Conservation (phyloP, 64 coral and sea anemone species). For the Cladopsammia gracilis region DNA sequence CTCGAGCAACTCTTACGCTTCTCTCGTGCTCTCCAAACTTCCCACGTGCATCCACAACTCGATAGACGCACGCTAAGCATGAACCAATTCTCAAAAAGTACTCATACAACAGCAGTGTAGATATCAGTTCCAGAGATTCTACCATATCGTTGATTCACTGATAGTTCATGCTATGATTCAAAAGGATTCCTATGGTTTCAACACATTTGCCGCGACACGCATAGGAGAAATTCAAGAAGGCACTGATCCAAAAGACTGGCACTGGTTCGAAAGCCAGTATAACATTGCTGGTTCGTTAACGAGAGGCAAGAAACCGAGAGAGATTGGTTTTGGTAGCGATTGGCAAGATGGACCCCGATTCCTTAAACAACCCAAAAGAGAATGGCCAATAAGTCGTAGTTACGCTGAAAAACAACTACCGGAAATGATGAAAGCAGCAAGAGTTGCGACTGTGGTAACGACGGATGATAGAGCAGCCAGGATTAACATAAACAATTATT, state of each 20-base stretch:
- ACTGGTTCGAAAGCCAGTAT: constrained; percentile 16
- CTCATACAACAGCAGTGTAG: neutral
- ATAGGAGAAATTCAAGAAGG: constrained; percentile 47
- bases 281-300: constrained; percentile 46
- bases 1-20: too few relatives aligned
- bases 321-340: constrained; percentile 1
- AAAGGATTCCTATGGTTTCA: too few relatives aligned
- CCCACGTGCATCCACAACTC: too few relatives aligned
- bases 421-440: neutral
- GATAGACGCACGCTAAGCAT: too few relatives aligned
- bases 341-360: constrained; percentile 29
- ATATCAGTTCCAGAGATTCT: constrained; percentile 26
- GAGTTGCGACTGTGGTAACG: neutral
- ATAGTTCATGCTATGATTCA: too few relatives aligned
- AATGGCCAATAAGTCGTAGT: constrained; percentile 28
- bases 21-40: too few relatives aligned
- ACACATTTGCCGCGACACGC: constrained; percentile 30
- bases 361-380: constrained; percentile 35
- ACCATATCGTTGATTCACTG: too few relatives aligned
- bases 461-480: neutral
- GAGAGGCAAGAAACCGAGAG: constrained; percentile 1
- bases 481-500: constrained; percentile 42
- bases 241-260: constrained; percentile 21
- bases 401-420: constrained; percentile 6
- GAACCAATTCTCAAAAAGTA: too few relatives aligned